Evolutionary conservation across 2,113 vertebrate genomes (phyloP), one percentile per base, ranked within the genome.

Genomic region (Sula dactylatra): DNA sequence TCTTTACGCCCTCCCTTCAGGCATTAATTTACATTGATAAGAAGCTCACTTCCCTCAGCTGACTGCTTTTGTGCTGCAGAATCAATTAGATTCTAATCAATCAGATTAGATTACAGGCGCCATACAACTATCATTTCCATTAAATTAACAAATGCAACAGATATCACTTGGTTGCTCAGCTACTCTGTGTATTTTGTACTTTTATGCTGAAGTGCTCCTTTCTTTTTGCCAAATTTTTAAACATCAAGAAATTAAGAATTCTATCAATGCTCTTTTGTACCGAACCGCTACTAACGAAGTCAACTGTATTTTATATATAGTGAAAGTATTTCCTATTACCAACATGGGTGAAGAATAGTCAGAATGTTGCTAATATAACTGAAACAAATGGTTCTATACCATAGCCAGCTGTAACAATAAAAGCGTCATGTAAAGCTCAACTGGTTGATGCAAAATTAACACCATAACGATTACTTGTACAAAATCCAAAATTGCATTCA

Each of bases 341-440:
- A 47, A 95, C 62, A 36, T 70, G 80, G 59, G 36, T 70, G 50
- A 85, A 93, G 90, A 94, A 92, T 70, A 71, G 44, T 91, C 64
- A 81, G 29, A 69, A 78, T 31, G 20, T 86, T 90, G 66, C 83
- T 94, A 94, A 94, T 72, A 86, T 66, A 95, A 94, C 45, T 92
- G 82, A 96, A 98, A 93, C 17, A 73, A 95, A 89, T 54, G 77
- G 55, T 88, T 88, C 45, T 61, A 64, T 83, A 78, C 49, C 93
- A 66, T 13, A 90, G 18, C 26, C 56, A 78, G 65, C 17, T 74
- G 66, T 62, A 73, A 81, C 72, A 74, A 70, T 45, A 80, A 69
- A 88, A 80, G 13, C 4, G 73, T 73, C 13, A 49, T 26, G 32
- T 56, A 66, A 91, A 94, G 13, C 13, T 88, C 49, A 83, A 64